Conservation (phyloP, 2,113 vertebrate genomes). For the Willisornis vidua region DNA sequence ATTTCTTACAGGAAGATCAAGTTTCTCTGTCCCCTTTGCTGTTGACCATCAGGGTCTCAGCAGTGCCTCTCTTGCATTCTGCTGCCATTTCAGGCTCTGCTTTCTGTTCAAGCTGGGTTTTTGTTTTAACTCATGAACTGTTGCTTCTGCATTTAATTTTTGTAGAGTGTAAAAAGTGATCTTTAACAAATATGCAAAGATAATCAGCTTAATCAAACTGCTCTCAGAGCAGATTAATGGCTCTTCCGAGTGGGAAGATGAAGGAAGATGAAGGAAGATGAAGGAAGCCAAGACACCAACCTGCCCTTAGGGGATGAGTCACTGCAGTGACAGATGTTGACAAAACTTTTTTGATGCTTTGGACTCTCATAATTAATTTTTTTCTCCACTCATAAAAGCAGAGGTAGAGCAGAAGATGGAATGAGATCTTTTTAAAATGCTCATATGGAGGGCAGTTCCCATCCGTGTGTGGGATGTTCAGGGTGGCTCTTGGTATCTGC, state of each 20-base stretch:
- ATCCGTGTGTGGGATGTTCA: fast-evolving
- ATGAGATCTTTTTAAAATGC: not conserved
- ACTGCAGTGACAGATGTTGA: not conserved
- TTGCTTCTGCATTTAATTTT: not conserved
- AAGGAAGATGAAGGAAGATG: not conserved
- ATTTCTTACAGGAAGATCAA: not conserved
- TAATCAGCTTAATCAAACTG: not conserved
- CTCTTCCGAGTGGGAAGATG: not conserved
- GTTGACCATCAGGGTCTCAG: not conserved
- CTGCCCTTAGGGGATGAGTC: not conserved
- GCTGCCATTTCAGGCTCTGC: not conserved
- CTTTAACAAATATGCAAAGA: not conserved
- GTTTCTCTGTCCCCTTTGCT: not conserved
- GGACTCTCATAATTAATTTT: not conserved
- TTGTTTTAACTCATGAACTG: not conserved
- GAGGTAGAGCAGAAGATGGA: not conserved
- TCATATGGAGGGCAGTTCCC: not conserved
- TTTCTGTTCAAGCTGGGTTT: not conserved
- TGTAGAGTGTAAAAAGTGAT: not conserved
- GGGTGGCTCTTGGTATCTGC: not conserved
- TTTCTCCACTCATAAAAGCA: not conserved
- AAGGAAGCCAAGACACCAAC: not conserved
- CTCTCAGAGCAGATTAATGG: not conserved
- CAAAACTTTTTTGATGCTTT: not conserved
- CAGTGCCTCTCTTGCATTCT: not conserved